Conservation (phyloP, 2,113 vertebrate genomes). For the Echinops telfairi region DNA sequence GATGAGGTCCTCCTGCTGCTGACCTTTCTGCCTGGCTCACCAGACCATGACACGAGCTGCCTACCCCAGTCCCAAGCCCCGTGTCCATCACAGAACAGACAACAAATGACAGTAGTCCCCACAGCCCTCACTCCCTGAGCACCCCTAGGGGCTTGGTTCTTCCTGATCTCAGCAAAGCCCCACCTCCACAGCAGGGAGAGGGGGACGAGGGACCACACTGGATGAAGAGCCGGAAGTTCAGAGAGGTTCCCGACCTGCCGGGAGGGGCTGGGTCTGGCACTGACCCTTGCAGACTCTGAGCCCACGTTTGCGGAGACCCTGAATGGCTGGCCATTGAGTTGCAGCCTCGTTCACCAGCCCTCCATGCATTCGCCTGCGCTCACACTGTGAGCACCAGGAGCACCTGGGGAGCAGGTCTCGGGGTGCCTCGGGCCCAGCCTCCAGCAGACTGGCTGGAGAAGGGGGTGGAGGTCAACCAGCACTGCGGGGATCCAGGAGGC, state of each 20-base stretch:
- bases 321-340: background rate
- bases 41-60: background rate
- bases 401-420: background rate
- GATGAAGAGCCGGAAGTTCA: background rate
- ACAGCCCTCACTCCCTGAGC: background rate
- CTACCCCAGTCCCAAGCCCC: background rate
- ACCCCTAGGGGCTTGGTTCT: background rate
- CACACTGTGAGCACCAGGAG: background rate
- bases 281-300: background rate
- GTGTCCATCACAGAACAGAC: background rate
- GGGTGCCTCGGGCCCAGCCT: background rate
- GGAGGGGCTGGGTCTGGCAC: background rate
- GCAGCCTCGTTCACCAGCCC: background rate
- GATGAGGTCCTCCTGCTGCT: background rate
- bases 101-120: background rate
- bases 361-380: background rate
- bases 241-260: background rate
- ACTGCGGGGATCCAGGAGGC: background rate
- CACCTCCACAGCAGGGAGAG: fast-evolving
- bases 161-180: background rate
- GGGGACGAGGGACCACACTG: background rate
- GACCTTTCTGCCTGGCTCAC: background rate
- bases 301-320: fast-evolving
- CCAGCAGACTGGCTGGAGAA: background rate
- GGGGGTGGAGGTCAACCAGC: background rate